Evolutionary conservation across 2,888 invertebrate species (phyloP).

Genomic region (Aphidoletes aphidimyza): DNA sequence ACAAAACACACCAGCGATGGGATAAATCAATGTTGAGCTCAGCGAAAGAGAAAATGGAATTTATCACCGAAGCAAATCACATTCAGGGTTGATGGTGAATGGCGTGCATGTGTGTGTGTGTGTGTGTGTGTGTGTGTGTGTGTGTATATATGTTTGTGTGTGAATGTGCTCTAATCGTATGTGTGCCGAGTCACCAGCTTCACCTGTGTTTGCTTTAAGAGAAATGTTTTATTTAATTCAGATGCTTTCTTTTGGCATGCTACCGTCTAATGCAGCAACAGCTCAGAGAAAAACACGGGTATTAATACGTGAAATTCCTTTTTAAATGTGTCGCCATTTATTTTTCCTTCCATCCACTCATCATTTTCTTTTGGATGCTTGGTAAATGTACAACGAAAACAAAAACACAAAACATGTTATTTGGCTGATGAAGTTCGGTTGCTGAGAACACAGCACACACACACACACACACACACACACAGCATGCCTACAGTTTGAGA

Average conservation of each 20-base stretch:
- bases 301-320: neutral
- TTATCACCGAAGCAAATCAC: constrained; percentile 9
- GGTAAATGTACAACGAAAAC: too few relatives aligned
- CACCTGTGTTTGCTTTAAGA: neutral
- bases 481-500: too few relatives aligned
- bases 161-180: neutral
- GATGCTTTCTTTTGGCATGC: neutral
- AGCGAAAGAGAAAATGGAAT: neutral
- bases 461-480: too few relatives aligned
- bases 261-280: neutral
- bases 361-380: neutral
- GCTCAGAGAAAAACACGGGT: too few relatives aligned
- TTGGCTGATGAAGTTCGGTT: neutral
- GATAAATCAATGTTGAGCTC: constrained; percentile 4
- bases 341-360: neutral
- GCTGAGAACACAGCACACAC: neutral
- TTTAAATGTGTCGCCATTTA: constrained; percentile 23
- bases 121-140: neutral
- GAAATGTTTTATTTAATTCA: constrained; percentile 7
- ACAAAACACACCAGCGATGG: neutral
- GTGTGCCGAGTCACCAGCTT: neutral
- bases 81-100: neutral
- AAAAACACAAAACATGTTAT: too few relatives aligned
- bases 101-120: neutral
- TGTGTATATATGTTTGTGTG: neutral